Conservation (phyloP, 2,888 invertebrate species). For the Conus canariensis region DNA sequence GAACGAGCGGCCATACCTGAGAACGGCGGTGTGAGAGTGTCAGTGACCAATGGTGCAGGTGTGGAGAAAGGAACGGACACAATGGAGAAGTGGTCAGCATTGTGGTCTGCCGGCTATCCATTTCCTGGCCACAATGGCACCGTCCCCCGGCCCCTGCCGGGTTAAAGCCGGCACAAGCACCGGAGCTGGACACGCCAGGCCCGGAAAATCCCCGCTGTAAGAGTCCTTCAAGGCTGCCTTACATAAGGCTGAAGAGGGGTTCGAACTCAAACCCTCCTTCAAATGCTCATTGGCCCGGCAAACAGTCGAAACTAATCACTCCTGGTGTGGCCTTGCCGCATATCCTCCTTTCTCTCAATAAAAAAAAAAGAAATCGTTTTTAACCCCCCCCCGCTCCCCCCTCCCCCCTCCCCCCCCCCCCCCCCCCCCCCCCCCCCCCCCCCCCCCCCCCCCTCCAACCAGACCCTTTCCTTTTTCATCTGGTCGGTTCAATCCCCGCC, state of each 20-base stretch:
- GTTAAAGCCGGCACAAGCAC: conserved; percentile 4
- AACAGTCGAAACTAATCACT: neutral
- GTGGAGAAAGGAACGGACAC: neutral
- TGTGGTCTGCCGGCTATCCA: neutral
- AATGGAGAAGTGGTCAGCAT: conserved; percentile 12
- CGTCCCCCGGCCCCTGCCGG: neutral
- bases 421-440: too few species aligned
- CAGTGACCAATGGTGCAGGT: conserved; percentile 3
- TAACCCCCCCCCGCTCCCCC: neutral
- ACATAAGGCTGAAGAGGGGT: conserved; percentile 16
- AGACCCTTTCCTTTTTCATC: too few species aligned
- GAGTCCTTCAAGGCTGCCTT: neutral
- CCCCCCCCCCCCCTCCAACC: too few species aligned
- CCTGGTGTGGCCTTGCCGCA: neutral
- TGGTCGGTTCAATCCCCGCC: too few species aligned
- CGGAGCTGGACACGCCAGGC: neutral
- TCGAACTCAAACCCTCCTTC: neutral
- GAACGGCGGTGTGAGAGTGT: too few species aligned
- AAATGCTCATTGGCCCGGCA: conserved; percentile 1
- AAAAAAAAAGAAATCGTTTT: neutral
- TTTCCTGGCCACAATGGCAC: conserved; percentile 18
- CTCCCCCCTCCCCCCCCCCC: too few species aligned
- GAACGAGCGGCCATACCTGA: too few species aligned
- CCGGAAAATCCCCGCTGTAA: neutral
- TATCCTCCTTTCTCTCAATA: neutral